Evolutionary conservation across 2,797 vertebrate species (phyloP).

Genomic region (Anableps anableps): DNA sequence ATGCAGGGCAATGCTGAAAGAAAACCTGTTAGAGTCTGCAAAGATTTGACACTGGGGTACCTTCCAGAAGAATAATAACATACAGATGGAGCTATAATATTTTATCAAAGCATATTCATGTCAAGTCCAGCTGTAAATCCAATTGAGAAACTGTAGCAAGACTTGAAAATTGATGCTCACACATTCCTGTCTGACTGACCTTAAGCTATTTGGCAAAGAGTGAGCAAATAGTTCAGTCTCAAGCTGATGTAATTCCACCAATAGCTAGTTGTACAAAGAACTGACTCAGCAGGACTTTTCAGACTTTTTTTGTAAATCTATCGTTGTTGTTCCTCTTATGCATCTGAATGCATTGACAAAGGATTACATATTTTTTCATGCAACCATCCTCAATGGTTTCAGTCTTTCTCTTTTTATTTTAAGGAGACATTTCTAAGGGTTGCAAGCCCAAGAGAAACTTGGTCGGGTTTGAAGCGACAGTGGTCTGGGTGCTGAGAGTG

Average conservation of each 20-base stretch:
- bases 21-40: too few relatives aligned
- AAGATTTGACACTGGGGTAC: too few relatives aligned
- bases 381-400: constrained; percentile 38
- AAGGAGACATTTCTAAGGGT: constrained; percentile 57
- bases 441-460: constrained; percentile 48
- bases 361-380: constrained; percentile 17
- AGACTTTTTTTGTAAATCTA: background rate
- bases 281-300: background rate
- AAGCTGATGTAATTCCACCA: background rate
- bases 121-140: too few relatives aligned
- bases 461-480: constrained; percentile 73
- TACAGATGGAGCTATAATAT: too few relatives aligned
- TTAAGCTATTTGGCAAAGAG: background rate
- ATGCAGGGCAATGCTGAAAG: too few relatives aligned
- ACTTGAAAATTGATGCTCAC: background rate
- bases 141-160: too few relatives aligned
- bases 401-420: constrained; percentile 53
- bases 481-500: constrained; percentile 57
- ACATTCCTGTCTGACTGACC: background rate
- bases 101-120: too few relatives aligned
- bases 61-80: too few relatives aligned
- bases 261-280: too few relatives aligned
- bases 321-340: too few relatives aligned
- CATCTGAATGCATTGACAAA: too few relatives aligned
- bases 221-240: background rate